Conservation (phyloP, 1,140 invertebrate species). For the Proctacanthus coquilletti region DNA sequence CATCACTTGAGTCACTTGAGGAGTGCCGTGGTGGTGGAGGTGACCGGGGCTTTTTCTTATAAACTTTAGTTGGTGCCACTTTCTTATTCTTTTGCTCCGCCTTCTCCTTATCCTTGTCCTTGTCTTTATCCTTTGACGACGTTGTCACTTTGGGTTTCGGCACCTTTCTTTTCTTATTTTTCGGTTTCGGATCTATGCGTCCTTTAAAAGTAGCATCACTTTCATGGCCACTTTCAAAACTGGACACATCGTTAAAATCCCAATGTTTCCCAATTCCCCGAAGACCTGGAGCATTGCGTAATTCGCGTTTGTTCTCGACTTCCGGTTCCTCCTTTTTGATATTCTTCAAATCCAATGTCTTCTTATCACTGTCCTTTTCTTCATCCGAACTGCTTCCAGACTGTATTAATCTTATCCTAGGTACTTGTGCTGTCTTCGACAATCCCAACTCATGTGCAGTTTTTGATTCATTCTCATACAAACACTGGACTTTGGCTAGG, state of each 20-base stretch:
- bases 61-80: slow-evolving; percentile 14
- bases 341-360: slow-evolving; percentile 3
- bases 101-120: slow-evolving; percentile 8
- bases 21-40: background rate
- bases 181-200: slow-evolving; percentile 7
- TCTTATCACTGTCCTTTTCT: slow-evolving; percentile 8
- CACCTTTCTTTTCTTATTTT: slow-evolving; percentile 8
- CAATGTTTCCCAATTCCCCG: slow-evolving; percentile 66
- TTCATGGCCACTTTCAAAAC: slow-evolving; percentile 32
- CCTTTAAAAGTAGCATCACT: slow-evolving; percentile 15
- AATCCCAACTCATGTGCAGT: slow-evolving; percentile 45
- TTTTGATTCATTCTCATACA: slow-evolving; percentile 76
- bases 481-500: slow-evolving; percentile 77
- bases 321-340: slow-evolving; percentile 7
- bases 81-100: slow-evolving; percentile 8
- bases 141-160: slow-evolving; percentile 10
- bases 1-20: background rate
- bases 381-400: slow-evolving; percentile 5
- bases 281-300: slow-evolving; percentile 55
- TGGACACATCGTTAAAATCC: slow-evolving; percentile 51
- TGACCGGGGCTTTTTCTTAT: background rate
- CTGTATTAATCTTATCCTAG: slow-evolving; percentile 21
- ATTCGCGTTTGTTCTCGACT: slow-evolving; percentile 36
- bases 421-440: slow-evolving; percentile 23
- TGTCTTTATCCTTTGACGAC: slow-evolving; percentile 3